phyloP scores from a whole-genome alignment of 2,113 vertebrate species.

The Tachuris rubrigastra region DNA sequence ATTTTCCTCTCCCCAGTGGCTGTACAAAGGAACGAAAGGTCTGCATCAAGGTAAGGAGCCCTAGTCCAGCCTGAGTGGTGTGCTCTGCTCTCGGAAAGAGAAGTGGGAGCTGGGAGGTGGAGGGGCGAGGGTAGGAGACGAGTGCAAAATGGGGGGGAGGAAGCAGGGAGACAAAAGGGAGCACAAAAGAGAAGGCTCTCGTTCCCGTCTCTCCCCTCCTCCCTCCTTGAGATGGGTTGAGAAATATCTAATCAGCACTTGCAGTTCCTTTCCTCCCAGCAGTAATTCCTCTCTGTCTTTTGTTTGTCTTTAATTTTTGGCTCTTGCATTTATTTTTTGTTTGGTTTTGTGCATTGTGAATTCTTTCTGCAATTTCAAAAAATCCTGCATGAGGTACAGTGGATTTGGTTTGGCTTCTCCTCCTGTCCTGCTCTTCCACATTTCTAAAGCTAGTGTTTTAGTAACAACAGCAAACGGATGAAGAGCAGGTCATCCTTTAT shows the following conservation, averaged over 20 bases:
- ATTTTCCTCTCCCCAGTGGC: slow-evolving; percentile 13
- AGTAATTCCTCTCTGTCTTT: slow-evolving; percentile 44
- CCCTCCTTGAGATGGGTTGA: slow-evolving; percentile 29
- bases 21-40: slow-evolving; percentile 34
- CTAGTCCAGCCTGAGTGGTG: slow-evolving; percentile 29
- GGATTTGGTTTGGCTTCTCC: neutral
- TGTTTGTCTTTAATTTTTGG: slow-evolving; percentile 52
- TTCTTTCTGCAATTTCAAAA: slow-evolving; percentile 18
- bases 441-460: slow-evolving; percentile 19
- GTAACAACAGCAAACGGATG: slow-evolving; percentile 41
- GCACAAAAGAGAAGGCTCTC: neutral
- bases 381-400: neutral
- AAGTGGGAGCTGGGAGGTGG: slow-evolving; percentile 36
- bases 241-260: slow-evolving; percentile 67
- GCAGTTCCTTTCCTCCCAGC: neutral
- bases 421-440: neutral
- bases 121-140: slow-evolving; percentile 11
- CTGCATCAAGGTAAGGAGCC: slow-evolving; percentile 46
- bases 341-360: slow-evolving; percentile 44
- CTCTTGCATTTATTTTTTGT: slow-evolving; percentile 43
- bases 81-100: slow-evolving; percentile 11
- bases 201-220: neutral
- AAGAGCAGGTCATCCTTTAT: neutral
- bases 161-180: slow-evolving; percentile 36
- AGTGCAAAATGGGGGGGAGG: slow-evolving; percentile 49